Conservation (phyloP, 1,140 invertebrate species). For the Bicyclus anynana region DNA sequence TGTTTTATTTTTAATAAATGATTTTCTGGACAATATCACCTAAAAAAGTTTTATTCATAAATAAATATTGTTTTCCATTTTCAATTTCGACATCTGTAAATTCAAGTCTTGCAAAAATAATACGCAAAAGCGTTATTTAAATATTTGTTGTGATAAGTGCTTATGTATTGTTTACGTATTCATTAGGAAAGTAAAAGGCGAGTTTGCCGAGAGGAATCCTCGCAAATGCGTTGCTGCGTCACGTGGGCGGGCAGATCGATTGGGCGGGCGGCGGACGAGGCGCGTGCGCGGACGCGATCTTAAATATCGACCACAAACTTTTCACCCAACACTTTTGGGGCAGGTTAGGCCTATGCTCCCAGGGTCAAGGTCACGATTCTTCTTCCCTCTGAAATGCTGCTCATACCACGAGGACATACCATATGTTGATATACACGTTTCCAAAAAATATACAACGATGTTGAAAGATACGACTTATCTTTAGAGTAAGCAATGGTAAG, state of each 20-base stretch:
- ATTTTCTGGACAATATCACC: no score
- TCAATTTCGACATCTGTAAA: not conserved
- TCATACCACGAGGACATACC: not conserved
- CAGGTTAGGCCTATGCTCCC: constrained; percentile 72
- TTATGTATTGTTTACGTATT: constrained; percentile 14
- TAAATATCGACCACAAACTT: constrained; percentile 64
- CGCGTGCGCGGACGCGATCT: constrained; percentile 63
- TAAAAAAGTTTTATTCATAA: no score
- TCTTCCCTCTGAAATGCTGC: constrained; percentile 31
- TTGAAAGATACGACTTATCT: no score
- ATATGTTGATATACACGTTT: no score
- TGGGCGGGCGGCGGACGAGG: constrained; percentile 34
- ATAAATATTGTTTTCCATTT: no score
- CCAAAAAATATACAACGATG: no score
- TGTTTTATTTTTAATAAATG: no score
- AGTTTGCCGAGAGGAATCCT: constrained; percentile 54
- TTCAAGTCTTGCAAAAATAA: not conserved
- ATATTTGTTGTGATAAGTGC: constrained; percentile 6
- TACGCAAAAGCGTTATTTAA: constrained; percentile 2
- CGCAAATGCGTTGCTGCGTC: constrained; percentile 66
- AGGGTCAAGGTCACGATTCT: constrained; percentile 68
- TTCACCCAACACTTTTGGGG: constrained; percentile 67
- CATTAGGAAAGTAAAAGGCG: constrained; percentile 24
- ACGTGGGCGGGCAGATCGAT: constrained; percentile 72
- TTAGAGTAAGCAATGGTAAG: no score